Conservation (phyloP, 2,113 vertebrate species). For the Gobio gobio region DNA sequence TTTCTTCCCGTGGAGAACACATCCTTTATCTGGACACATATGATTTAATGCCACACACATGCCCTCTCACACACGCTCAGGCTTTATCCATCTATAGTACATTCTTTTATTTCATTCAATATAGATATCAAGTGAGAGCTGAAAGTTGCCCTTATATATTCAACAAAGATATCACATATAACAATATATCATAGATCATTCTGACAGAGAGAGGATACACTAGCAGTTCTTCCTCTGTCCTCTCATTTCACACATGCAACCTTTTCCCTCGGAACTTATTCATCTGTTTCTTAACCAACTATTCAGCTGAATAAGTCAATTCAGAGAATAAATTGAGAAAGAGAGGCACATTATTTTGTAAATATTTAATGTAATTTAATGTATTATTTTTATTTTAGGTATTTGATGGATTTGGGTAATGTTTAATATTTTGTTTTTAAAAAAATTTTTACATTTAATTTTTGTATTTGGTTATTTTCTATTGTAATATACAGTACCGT, state of each 20-base stretch:
- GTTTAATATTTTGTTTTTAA: background rate
- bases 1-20: slow-evolving; percentile 6
- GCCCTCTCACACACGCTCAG: background rate
- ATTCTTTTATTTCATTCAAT: slow-evolving; percentile 11
- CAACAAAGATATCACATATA: slow-evolving; percentile 13
- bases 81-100: background rate
- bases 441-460: no score
- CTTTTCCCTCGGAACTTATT: background rate
- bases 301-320: no score
- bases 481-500: no score
- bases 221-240: background rate
- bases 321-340: background rate
- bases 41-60: slow-evolving; percentile 36
- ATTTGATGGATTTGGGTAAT: background rate
- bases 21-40: slow-evolving; percentile 26
- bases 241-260: background rate
- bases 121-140: slow-evolving; percentile 14
- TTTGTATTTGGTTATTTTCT: no score
- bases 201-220: slow-evolving; percentile 22
- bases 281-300: background rate
- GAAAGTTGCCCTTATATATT: slow-evolving; percentile 7
- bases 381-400: background rate
- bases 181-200: slow-evolving; percentile 31
- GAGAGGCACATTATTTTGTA: no score
- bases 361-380: no score